Percentiles rank a stretch among this genome's conserved stretches.
phyloP scores from a whole-genome alignment of 2,888 invertebrate genomes.

The Xylota segnis region DNA sequence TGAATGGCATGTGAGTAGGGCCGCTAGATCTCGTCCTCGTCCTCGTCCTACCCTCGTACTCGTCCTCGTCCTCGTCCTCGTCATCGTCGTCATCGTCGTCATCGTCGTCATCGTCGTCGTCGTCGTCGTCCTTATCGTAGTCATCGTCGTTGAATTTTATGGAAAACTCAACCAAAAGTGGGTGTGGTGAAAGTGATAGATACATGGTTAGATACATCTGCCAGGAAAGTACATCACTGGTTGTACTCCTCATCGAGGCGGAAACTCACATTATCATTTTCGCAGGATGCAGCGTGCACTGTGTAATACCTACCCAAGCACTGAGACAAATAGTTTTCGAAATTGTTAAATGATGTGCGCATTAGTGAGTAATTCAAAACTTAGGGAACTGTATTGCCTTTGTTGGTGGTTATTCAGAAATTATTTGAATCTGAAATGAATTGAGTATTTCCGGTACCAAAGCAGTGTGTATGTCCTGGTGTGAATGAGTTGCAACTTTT shows the following conservation, averaged over 20 bases:
- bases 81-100: not conserved
- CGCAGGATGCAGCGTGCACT: not conserved
- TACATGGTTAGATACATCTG: conserved; percentile 8
- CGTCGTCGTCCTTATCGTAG: too few species aligned
- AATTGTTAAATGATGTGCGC: conserved; percentile 55
- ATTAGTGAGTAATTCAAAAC: conserved; percentile 32
- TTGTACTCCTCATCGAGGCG: conserved; percentile 28
- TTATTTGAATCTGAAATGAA: not conserved
- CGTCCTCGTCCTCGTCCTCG: too few species aligned
- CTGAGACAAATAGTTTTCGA: conserved; percentile 42
- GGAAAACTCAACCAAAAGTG: conserved; percentile 16
- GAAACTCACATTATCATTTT: conserved; percentile 29
- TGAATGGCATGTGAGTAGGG: conserved; percentile 36
- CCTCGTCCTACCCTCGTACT: too few species aligned
- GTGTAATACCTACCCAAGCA: conserved; percentile 4
- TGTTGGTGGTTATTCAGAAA: not conserved
- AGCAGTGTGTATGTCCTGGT: not conserved
- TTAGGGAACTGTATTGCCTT: conserved; percentile 1
- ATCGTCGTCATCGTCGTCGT: not conserved
- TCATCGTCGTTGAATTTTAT: conserved; percentile 6
- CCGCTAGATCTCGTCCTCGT: not conserved
- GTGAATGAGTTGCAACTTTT: not conserved
- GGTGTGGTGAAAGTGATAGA: conserved; percentile 34
- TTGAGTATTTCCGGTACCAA: not conserved
- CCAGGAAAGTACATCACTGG: conserved; percentile 16